Evolutionary conservation across 2,888 invertebrate genomes (phyloP).

Genomic region (Drosophila suboccidentalis): DNA sequence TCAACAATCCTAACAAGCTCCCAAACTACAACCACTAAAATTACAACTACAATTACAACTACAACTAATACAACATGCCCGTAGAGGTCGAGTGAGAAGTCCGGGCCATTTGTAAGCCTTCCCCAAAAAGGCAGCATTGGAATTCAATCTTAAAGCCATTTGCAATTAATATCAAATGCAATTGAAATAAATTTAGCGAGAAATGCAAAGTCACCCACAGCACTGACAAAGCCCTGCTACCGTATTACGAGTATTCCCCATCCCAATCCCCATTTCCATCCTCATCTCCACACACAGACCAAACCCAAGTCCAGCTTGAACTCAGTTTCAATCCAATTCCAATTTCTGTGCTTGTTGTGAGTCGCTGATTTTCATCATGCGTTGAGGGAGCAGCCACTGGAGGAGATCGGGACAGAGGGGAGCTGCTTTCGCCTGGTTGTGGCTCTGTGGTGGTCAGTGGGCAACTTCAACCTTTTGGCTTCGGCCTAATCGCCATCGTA

Average conservation of each 20-base stretch:
- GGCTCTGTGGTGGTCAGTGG: conserved; percentile 63
- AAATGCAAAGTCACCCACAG: conserved; percentile 67
- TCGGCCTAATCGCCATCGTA: conserved; percentile 76
- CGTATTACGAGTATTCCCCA: conserved; percentile 51
- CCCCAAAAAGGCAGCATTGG: conserved; percentile 71
- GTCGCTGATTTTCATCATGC: conserved; percentile 84
- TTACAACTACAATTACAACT: conserved; percentile 14
- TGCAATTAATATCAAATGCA: conserved; percentile 86
- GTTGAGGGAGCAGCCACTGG: conserved; percentile 51
- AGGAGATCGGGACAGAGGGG: conserved; percentile 30
- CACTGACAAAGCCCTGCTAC: conserved; percentile 33
- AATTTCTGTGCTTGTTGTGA: conserved; percentile 30
- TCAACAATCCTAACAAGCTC: conserved; percentile 48
- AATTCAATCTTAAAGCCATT: conserved; percentile 82
- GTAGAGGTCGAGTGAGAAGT: conserved; percentile 64
- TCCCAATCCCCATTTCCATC: conserved; percentile 28
- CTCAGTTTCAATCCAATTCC: conserved; percentile 48
- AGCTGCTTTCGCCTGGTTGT: conserved; percentile 42
- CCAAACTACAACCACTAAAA: conserved; percentile 17
- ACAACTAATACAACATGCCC: conserved; percentile 34
- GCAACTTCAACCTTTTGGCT: conserved; percentile 76
- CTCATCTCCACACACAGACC: conserved; percentile 36
- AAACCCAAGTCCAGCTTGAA: conserved; percentile 26
- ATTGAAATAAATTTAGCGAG: conserved; percentile 85
- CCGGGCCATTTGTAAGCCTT: conserved; percentile 66